Conservation (phyloP, 2,113 vertebrate genomes). For the Sakesphorus luctuosus region DNA sequence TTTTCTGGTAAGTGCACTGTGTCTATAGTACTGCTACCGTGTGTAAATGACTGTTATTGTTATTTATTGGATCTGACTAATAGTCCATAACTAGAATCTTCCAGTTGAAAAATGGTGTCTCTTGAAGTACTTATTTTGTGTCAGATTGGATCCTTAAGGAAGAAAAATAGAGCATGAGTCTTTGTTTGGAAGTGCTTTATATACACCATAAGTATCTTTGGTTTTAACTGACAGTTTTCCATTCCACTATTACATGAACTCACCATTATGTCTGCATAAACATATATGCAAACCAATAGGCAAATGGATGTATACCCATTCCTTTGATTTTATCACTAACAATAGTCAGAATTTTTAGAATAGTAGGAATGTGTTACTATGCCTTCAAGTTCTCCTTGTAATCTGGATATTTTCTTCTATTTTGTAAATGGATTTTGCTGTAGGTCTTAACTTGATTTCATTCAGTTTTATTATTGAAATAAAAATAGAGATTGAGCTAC, state of each 20-base stretch:
- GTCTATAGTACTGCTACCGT: background rate
- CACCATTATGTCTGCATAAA: background rate
- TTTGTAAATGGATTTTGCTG: background rate
- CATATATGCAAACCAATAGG: background rate
- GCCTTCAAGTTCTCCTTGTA: background rate
- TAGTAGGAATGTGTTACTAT: background rate
- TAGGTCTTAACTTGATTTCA: background rate
- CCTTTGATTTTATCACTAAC: background rate
- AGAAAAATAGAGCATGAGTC: background rate
- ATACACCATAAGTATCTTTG: background rate
- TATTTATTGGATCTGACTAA: slow-evolving; percentile 21
- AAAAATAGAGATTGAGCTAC: background rate
- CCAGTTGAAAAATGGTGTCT: background rate
- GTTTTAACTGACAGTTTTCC: background rate
- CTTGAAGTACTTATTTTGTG: slow-evolving; percentile 3
- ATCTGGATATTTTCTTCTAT: background rate
- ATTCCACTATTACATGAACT: background rate
- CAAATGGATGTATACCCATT: background rate
- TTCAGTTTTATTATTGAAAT: background rate
- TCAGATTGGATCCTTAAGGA: background rate
- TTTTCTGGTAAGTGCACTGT: background rate
- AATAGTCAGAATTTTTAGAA: background rate
- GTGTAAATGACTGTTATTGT: background rate
- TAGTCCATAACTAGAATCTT: background rate
- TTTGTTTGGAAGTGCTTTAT: background rate